Conservation (phyloP, 2,888 invertebrate species). For the Hirtodrosophila confusa region DNA sequence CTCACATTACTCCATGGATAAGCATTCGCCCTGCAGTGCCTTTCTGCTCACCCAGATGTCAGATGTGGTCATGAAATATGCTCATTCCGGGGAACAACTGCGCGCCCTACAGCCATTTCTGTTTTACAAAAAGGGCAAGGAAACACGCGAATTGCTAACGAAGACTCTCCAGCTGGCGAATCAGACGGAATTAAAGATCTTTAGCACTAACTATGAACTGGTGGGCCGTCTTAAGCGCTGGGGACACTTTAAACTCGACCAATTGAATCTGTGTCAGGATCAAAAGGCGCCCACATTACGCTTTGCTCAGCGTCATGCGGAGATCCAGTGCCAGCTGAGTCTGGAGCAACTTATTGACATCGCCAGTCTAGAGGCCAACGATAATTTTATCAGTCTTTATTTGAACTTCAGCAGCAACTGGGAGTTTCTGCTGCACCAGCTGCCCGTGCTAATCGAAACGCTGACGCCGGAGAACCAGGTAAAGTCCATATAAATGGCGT, state of each 20-base stretch:
- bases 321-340: conserved; percentile 73
- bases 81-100: conserved; percentile 75
- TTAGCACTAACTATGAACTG: conserved; percentile 69
- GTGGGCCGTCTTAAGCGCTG: conserved; percentile 75
- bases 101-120: conserved; percentile 80
- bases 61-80: conserved; percentile 79
- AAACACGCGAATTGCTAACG: conserved; percentile 63
- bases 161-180: conserved; percentile 56
- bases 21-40: conserved; percentile 84
- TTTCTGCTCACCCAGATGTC: conserved; percentile 82
- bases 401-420: conserved; percentile 79
- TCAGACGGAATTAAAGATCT: conserved; percentile 53
- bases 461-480: conserved; percentile 80
- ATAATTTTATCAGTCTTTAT: conserved; percentile 79
- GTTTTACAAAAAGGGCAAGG: conserved; percentile 81
- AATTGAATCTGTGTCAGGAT: conserved; percentile 75
- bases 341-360: conserved; percentile 81
- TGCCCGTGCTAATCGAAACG: conserved; percentile 82
- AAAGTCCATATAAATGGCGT: neutral
- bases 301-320: conserved; percentile 43
- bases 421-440: conserved; percentile 67
- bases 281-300: conserved; percentile 37
- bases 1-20: conserved; percentile 85
- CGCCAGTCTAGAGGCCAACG: conserved; percentile 62
- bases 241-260: conserved; percentile 71